Conservation (phyloP, 2,113 vertebrate species). For the Todiramphus chloris region DNA sequence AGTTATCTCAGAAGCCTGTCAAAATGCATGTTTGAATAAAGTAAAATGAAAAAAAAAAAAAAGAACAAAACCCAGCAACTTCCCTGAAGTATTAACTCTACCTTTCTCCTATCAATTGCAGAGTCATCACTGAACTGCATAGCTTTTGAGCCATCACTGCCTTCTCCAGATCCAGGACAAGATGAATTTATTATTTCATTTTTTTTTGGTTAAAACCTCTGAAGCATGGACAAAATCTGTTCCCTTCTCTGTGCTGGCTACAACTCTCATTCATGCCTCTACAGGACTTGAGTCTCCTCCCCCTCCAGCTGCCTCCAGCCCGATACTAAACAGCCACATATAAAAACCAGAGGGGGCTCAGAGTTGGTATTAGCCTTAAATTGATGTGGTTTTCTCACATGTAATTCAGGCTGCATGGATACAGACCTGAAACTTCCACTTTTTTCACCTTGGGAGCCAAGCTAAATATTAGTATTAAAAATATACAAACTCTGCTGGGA, state of each 20-base stretch:
- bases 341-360: not conserved
- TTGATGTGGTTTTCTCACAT: not conserved
- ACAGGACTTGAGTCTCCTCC: not conserved
- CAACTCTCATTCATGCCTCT: not conserved
- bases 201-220: not conserved
- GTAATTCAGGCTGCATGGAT: not conserved
- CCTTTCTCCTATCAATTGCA: not conserved
- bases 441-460: not conserved
- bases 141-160: not conserved
- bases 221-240: not conserved
- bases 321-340: not conserved
- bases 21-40: not conserved
- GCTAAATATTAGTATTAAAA: not conserved
- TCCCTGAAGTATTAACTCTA: not conserved
- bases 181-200: not conserved
- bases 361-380: not conserved
- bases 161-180: not conserved
- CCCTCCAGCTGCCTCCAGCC: not conserved
- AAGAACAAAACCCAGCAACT: not conserved
- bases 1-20: not conserved
- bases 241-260: not conserved
- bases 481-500: not conserved
- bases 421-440: not conserved
- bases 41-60: not conserved
- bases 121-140: not conserved